Evolutionary conservation across 2,113 vertebrate genomes (phyloP), one percentile per base, ranked within the genome.

Genomic region (Rostratula benghalensis): DNA sequence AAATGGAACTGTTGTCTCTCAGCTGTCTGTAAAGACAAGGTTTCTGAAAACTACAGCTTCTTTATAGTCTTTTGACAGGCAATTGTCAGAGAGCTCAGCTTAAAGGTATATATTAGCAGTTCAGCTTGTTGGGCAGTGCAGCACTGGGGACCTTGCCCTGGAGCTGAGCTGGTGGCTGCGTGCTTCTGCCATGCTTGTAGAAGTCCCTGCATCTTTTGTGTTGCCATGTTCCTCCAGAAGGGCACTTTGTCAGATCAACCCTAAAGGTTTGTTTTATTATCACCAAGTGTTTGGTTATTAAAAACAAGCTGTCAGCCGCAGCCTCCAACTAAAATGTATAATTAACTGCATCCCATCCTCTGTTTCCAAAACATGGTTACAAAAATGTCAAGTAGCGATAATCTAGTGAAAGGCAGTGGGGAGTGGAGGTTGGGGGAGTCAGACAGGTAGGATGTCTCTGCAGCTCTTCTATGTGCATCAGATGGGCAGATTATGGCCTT

Each of bases 281-380:
- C 70, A 69, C 31, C 37, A 80, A 95, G 63, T 50, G 67, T 73
- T 82, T 68, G 45, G 87, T 87, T 91, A 76, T 83, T 94, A 93
- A 90, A 89, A 94, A 77, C 56, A 93, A 95, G 54, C 54, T 86
- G 93, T 87, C 90, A 83, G n/a, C n/a, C n/a, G 3, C 37, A 83
- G 37, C 51, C 75, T 73, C 63, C 50, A 86, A 80, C 56, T 48
- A 43, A 30, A 65, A 45, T 24, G 57, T 67, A 51, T 80, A 91
- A 95, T 95, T 93, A 91, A 91, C 69, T 67, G 13, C 51, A 88
- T 74, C 59, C n/a, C 13, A 17, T 61, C 59, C 51, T 95, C 50
- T 93, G n/a, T 85, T 93, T 95, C 84, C 82, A 77, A 79, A 94
- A 83, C 82, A 54, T 37, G 59, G 79, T 59, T 94, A 81, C 43